phyloP scores from a whole-genome alignment of 2,888 invertebrate genomes.

The Lasioglossum lativentre region DNA sequence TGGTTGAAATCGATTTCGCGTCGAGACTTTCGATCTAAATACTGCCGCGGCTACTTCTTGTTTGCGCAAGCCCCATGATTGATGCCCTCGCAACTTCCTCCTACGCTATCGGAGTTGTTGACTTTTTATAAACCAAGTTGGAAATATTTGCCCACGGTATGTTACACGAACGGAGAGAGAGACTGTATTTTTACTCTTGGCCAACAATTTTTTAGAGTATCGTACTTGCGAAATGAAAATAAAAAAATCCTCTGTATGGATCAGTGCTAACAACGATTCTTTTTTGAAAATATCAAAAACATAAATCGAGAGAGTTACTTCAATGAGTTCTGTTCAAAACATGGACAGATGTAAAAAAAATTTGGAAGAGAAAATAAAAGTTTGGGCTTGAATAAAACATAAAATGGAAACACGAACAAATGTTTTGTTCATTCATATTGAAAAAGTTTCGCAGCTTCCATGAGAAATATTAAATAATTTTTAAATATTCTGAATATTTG shows the following conservation, averaged over 20 bases:
- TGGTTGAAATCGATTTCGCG: constrained; percentile 44
- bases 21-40: constrained; percentile 13
- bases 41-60: constrained; percentile 14
- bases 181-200: not conserved
- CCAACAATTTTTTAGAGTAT: not conserved
- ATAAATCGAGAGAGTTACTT: not conserved
- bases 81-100: not conserved
- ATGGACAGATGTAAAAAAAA: not conserved
- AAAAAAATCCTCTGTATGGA: too few relatives aligned
- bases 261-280: not conserved
- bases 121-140: not conserved
- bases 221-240: not conserved
- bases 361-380: not conserved
- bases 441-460: too few relatives aligned
- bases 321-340: not conserved
- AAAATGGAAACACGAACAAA: not conserved
- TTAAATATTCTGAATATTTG: too few relatives aligned
- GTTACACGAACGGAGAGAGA: not conserved
- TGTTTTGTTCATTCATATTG: too few relatives aligned
- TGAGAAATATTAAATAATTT: too few relatives aligned
- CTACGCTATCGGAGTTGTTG: not conserved
- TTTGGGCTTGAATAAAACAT: not conserved
- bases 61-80: not conserved
- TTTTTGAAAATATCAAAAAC: not conserved
- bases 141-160: not conserved